Conservation (phyloP, 2,888 invertebrate genomes). For the Cataglyphis livida region DNA sequence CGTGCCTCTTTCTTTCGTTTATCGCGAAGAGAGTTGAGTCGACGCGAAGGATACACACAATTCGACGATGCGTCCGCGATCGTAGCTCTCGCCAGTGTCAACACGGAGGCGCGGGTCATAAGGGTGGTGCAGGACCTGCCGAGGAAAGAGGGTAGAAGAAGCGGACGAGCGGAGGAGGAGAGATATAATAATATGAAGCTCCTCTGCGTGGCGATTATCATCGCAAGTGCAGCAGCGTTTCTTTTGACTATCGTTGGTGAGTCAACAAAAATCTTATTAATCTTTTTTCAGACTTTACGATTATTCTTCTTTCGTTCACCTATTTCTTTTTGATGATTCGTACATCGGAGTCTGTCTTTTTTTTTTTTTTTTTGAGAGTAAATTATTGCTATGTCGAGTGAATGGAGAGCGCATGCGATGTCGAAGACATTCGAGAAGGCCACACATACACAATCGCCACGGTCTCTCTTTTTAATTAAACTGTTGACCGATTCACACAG, state of each 20-base stretch:
- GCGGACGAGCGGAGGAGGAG: conserved; percentile 34
- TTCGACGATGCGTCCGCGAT: conserved; percentile 60
- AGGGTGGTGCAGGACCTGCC: conserved; percentile 19
- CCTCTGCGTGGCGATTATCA: conserved; percentile 75
- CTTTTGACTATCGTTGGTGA: conserved; percentile 78
- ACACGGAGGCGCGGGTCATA: conserved; percentile 5
- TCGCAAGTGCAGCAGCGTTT: conserved; percentile 77
- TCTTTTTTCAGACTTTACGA: background rate
- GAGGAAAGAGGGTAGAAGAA: conserved; percentile 27
- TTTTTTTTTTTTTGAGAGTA: background rate
- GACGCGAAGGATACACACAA: conserved; percentile 2
- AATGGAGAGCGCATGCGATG: background rate
- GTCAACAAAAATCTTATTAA: conserved; percentile 50
- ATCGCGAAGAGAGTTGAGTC: conserved; percentile 12
- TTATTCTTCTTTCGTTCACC: background rate
- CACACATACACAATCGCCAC: background rate
- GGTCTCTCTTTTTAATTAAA: conserved; percentile 32
- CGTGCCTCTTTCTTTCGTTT: conserved; percentile 24
- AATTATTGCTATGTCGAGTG: background rate
- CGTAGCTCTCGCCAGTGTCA: conserved; percentile 38
- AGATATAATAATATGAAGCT: conserved; percentile 74
- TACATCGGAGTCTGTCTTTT: too few species aligned
- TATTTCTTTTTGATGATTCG: background rate
- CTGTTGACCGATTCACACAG: conserved; percentile 14
- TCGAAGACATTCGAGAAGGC: conserved; percentile 27